Evolutionary conservation across 2,888 invertebrate species (phyloP).

Genomic region (Drosophila bunnanda): DNA sequence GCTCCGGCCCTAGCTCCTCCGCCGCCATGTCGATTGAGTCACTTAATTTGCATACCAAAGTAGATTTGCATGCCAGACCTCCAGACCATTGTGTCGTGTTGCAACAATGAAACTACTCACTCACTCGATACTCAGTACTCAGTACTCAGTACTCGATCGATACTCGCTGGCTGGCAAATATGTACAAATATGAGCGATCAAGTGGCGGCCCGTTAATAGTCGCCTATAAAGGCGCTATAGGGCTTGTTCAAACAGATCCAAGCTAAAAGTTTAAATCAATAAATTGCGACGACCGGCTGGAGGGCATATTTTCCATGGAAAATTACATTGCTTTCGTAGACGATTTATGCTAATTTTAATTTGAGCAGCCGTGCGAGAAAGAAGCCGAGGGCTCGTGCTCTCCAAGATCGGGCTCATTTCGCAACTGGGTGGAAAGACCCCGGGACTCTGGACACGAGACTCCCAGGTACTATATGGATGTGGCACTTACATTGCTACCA

Average conservation of each 20-base stretch:
- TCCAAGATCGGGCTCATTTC: conserved; percentile 55
- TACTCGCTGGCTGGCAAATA: conserved; percentile 23
- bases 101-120: conserved; percentile 48
- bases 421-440: conserved; percentile 52
- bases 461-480: conserved; percentile 14
- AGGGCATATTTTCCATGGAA: conserved; percentile 73
- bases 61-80: conserved; percentile 70
- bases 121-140: conserved; percentile 1
- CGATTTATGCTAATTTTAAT: conserved; percentile 74
- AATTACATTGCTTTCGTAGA: conserved; percentile 61
- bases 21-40: conserved; percentile 71
- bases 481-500: conserved; percentile 31
- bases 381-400: conserved; percentile 61
- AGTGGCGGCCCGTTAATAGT: conserved; percentile 68
- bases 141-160: conserved; percentile 7
- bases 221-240: conserved; percentile 58
- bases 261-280: conserved; percentile 78
- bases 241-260: conserved; percentile 62
- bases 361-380: conserved; percentile 70
- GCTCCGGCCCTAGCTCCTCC: conserved; percentile 9
- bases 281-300: conserved; percentile 51
- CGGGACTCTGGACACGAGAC: conserved; percentile 28
- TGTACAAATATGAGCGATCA: conserved; percentile 42
- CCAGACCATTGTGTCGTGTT: conserved; percentile 39
- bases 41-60: conserved; percentile 81